Conservation (phyloP, 2,888 invertebrate genomes). For the Calephelis perditalis region DNA sequence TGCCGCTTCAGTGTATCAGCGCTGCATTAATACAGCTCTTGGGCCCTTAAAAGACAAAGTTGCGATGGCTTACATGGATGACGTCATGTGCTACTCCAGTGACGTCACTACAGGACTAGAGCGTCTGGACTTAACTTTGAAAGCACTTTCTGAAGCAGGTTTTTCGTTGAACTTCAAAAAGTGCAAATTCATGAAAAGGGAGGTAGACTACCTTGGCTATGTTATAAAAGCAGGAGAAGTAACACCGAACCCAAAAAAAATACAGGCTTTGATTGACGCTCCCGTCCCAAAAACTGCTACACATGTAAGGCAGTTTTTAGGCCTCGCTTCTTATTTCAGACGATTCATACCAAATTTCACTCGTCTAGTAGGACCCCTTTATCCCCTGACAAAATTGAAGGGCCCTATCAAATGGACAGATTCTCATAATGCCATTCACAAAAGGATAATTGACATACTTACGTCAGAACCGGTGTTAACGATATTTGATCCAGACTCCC, state of each 20-base stretch:
- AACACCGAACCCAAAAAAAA: conserved; percentile 17
- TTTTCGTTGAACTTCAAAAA: no score
- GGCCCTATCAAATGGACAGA: conserved; percentile 4
- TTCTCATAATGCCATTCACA: conserved; percentile 18
- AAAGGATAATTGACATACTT: conserved; percentile 21
- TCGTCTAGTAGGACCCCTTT: not conserved
- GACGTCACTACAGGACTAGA: not conserved
- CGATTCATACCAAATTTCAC: conserved; percentile 1
- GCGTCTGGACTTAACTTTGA: not conserved
- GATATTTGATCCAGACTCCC: conserved; percentile 28
- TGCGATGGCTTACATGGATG: not conserved
- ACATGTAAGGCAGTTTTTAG: conserved; percentile 12
- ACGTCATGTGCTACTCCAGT: not conserved
- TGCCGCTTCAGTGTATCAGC: no score
- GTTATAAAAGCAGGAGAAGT: no score
- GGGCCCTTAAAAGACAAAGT: no score
- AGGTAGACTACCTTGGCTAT: not conserved
- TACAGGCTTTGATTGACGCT: conserved; percentile 10
- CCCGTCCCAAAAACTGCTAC: conserved; percentile 11
- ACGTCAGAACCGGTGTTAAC: conserved; percentile 30
- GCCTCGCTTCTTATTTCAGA: not conserved
- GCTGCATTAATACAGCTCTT: no score
- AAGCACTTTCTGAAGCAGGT: no score
- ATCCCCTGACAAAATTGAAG: not conserved
- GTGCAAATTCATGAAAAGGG: no score